Base-by-base conservation (phyloP, 2,888 invertebrate genomes). In the Megastigmus dorsalis region DNA sequence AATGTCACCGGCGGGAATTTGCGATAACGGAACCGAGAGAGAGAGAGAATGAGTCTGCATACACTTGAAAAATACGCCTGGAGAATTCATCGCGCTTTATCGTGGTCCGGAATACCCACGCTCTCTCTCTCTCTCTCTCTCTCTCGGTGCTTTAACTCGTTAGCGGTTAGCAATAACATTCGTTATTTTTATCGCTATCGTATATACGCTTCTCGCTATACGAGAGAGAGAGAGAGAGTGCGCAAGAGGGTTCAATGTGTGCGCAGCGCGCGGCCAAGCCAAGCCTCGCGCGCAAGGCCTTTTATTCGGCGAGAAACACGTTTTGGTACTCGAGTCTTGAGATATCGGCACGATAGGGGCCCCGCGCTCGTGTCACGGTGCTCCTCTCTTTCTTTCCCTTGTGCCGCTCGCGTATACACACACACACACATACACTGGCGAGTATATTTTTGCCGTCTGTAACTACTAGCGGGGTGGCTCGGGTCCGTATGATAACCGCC, bases 101-200 rank as follows among this genome's bases (percentile, higher is more conserved):
- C 84, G 82, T 38, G 52, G 81, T 74, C 71, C 77, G 74, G 77
- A 80, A 82, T 83, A 83, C 81, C 82, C 84, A 80, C 83, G 82
- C 82, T 79, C 43, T 13, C 28, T 48, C 28, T 71, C 66, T 66
- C 45, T 33, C 63, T 57, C 59, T 60, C 55, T 30, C 43, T 41
- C 60, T 9, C 30, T 45, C 52, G 52, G 79, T 83, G 78, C 83
- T 84, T 84, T 81, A 80, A 85, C 84, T 85, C 84, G 85, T 85
- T 85, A 84, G 82, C 82, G 83, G 85, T 85, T 85, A 85, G 85
- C 85, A 85, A 85, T 85, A 85, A 85, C 85, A 85, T 85, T 83
- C 82, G 82, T 85, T 85, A 85, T 85, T 85, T 82, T 85, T 85
- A 85, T 85, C 85, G 84, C 36, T 85, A 85, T 85, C 85, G 82